Conservation (phyloP, 2,797 vertebrate species). For the Denticeps clupeoides region DNA sequence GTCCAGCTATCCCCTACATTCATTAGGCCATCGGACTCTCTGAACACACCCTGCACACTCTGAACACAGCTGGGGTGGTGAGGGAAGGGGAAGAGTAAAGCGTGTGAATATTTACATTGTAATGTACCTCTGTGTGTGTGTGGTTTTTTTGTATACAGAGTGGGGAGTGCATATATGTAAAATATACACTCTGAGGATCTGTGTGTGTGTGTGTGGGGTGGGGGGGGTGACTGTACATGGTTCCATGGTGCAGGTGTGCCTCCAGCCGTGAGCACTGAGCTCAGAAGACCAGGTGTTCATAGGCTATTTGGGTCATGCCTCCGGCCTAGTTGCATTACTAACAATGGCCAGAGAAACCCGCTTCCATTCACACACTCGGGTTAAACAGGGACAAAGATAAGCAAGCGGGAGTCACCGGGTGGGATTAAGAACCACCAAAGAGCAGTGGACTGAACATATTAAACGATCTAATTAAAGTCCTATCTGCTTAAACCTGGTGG, state of each 20-base stretch:
- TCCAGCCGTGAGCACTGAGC: slow-evolving; percentile 20
- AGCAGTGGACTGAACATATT: slow-evolving; percentile 19
- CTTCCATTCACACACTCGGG: not conserved
- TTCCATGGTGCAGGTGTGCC: slow-evolving; percentile 25
- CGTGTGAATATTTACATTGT: too few relatives aligned
- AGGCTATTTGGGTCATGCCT: slow-evolving; percentile 24
- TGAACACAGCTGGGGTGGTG: too few relatives aligned
- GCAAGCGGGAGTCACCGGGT: not conserved
- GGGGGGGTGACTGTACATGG: slow-evolving; percentile 1
- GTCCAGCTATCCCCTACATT: not conserved
- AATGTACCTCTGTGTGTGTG: not conserved
- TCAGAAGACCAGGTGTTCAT: slow-evolving; percentile 32
- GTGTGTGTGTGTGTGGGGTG: not conserved
- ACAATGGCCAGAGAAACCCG: not conserved
- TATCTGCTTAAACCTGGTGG: slow-evolving; percentile 6
- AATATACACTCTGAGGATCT: not conserved
- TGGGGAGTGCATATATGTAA: not conserved
- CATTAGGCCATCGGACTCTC: slow-evolving; percentile 3
- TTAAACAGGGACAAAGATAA: not conserved
- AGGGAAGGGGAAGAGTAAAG: too few relatives aligned
- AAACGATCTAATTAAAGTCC: slow-evolving; percentile 26
- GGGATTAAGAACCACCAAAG: slow-evolving; percentile 15
- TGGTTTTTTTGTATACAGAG: not conserved
- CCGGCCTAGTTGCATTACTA: not conserved
- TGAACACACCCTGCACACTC: not conserved